Evolutionary conservation across 2,888 invertebrate genomes (phyloP).

Genomic region (Agrotis segetum): DNA sequence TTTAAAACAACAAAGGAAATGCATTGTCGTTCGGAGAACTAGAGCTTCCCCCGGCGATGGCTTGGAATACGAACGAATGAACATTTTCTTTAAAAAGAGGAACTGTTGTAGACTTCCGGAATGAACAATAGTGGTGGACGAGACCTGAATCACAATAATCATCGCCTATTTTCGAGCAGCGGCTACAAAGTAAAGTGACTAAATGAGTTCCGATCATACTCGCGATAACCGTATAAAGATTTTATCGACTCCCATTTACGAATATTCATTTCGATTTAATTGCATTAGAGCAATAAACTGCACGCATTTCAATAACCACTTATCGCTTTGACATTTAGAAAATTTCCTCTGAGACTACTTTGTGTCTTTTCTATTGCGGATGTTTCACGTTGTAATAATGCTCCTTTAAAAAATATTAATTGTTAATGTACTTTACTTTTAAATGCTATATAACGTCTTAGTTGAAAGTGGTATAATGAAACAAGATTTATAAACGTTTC

Average conservation of each 20-base stretch:
- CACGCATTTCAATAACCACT: slow-evolving; percentile 25
- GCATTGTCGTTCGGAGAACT: slow-evolving; percentile 70
- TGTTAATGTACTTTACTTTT: slow-evolving; percentile 9
- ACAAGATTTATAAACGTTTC: slow-evolving; percentile 8
- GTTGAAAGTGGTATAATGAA: background rate
- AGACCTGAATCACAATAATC: slow-evolving; percentile 60
- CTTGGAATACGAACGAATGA: slow-evolving; percentile 61
- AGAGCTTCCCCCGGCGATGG: slow-evolving; percentile 52
- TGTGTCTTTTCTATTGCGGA: background rate
- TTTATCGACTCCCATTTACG: slow-evolving; percentile 47
- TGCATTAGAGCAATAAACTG: slow-evolving; percentile 28
- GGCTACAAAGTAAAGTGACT: slow-evolving; percentile 51
- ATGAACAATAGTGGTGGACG: slow-evolving; percentile 67
- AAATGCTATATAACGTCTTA: slow-evolving; percentile 4
- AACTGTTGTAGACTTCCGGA: slow-evolving; percentile 71
- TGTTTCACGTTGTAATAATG: background rate
- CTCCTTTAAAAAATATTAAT: slow-evolving; percentile 5
- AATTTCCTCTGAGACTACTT: slow-evolving; percentile 17
- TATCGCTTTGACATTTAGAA: slow-evolving; percentile 38
- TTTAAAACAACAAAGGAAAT: slow-evolving; percentile 66
- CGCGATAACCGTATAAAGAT: slow-evolving; percentile 50
- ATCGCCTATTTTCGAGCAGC: slow-evolving; percentile 48
- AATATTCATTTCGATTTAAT: slow-evolving; percentile 54
- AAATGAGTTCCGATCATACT: slow-evolving; percentile 54
- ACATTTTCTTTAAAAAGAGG: slow-evolving; percentile 66